phyloP scores from a whole-genome alignment of 1,140 invertebrate genomes.

The Pygmarrhopalites habei region DNA sequence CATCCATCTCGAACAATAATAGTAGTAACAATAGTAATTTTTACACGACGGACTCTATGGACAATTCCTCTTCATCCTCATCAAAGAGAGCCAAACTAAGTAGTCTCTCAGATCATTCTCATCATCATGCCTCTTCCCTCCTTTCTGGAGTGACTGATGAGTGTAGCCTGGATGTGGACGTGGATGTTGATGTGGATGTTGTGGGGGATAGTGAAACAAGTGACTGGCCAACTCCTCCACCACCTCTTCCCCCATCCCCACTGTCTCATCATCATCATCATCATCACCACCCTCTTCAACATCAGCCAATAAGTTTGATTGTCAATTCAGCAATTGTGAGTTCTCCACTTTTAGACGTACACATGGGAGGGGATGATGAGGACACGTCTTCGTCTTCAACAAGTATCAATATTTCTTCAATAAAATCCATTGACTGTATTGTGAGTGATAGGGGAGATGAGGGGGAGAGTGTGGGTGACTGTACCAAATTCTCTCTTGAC shows the following conservation, averaged over 20 bases:
- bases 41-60: too few species aligned
- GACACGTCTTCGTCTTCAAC: not conserved
- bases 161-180: conserved; percentile 17
- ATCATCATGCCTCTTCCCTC: too few species aligned
- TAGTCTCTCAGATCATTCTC: too few species aligned
- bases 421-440: not conserved
- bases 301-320: not conserved
- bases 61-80: too few species aligned
- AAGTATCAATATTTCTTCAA: not conserved
- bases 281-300: too few species aligned
- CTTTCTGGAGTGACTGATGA: not conserved
- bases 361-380: not conserved
- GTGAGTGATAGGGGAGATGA: not conserved
- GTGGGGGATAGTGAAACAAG: conserved; percentile 32
- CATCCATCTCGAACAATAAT: too few species aligned
- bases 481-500: conserved; percentile 1
- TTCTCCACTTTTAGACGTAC: not conserved
- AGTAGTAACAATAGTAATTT: too few species aligned
- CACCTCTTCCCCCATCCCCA: not conserved
- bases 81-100: too few species aligned
- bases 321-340: not conserved
- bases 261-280: too few species aligned
- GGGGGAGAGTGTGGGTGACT: too few species aligned
- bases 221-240: conserved; percentile 30
- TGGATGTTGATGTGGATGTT: conserved; percentile 32